A percentile compares a stretch with the other conserved stretches of the same genome.
phyloP scores from a whole-genome alignment of 2,113 vertebrate species.

The Pluvialis apricaria region DNA sequence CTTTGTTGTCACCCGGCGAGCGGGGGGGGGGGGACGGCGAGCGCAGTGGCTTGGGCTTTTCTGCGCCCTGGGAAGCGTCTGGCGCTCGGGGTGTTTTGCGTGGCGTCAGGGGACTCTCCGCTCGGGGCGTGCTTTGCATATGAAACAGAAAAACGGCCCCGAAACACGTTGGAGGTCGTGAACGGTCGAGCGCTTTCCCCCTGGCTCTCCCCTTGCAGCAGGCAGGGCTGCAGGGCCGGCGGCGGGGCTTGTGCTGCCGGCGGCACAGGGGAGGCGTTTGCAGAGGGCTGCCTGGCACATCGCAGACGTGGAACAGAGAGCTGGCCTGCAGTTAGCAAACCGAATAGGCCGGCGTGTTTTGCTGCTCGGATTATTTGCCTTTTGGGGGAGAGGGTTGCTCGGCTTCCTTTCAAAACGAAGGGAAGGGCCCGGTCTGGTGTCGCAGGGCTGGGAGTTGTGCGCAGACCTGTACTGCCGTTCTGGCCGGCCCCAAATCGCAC shows the following conservation, averaged over 20 bases:
- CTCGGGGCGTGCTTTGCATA: background rate
- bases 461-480: fast-evolving
- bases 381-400: background rate
- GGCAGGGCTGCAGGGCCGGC: fast-evolving
- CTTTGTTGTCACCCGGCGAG: background rate
- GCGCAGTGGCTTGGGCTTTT: fast-evolving
- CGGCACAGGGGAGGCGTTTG: fast-evolving
- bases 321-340: fast-evolving
- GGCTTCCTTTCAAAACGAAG: background rate
- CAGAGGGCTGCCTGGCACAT: background rate
- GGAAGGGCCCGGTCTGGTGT: fast-evolving
- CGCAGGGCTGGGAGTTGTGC: background rate
- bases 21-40: too few relatives aligned
- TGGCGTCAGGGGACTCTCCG: background rate
- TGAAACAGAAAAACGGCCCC: background rate
- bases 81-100: fast-evolving
- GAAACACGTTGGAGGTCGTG: fast-evolving
- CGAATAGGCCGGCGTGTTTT: fast-evolving
- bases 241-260: background rate
- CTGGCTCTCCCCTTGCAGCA: background rate
- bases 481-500: background rate
- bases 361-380: background rate
- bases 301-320: fast-evolving
- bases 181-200: fast-evolving
- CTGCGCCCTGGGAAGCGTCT: background rate